phyloP scores from a whole-genome alignment of 2,113 vertebrate genomes.

The Colinus virginianus region DNA sequence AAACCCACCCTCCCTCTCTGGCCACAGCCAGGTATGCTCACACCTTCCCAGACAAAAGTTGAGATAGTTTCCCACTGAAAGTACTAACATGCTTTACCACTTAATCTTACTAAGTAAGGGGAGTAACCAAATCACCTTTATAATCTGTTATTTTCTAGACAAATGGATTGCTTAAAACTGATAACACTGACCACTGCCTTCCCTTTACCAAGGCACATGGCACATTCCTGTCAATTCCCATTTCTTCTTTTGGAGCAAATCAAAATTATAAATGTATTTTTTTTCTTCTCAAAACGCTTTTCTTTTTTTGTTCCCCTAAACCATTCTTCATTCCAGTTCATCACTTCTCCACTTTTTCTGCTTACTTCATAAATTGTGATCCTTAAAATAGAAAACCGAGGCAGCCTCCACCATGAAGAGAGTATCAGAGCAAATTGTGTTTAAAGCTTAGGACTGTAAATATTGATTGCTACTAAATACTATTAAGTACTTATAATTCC shows the following conservation, averaged over 20 bases:
- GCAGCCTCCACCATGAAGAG: neutral
- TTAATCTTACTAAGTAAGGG: neutral
- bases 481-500: neutral
- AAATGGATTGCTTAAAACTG: slow-evolving; percentile 25
- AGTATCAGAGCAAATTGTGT: neutral
- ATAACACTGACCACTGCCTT: slow-evolving; percentile 21
- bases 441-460: neutral
- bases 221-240: neutral
- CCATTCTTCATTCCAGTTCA: neutral
- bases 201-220: neutral
- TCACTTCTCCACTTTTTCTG: neutral
- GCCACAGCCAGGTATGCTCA: neutral
- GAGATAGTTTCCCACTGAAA: neutral
- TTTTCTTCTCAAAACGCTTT: neutral
- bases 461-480: neutral
- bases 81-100: neutral
- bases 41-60: neutral
- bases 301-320: neutral
- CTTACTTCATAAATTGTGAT: neutral
- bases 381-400: neutral
- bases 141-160: neutral
- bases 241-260: slow-evolving; percentile 8
- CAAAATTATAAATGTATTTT: neutral
- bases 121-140: slow-evolving; percentile 10
- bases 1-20: neutral